Evolutionary conservation across 2,888 invertebrate species (phyloP), one percentile per base, ranked within the genome.

Genomic region (Drosophila mayaguana): DNA sequence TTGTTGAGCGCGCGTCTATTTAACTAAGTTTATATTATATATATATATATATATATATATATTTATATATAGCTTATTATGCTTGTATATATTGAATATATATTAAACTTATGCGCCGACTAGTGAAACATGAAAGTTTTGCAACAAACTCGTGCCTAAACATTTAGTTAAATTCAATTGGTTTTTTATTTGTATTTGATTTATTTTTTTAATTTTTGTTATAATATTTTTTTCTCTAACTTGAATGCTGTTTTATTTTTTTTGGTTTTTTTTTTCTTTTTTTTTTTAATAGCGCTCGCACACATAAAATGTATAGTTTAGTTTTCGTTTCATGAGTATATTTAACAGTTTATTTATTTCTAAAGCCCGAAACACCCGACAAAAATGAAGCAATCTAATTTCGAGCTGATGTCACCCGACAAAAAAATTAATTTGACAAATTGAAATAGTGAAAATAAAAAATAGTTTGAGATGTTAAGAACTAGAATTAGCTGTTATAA

Each of bases 121-220:
- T 57, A 64, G 68, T 81, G 78, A 83, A 86, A 81, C 81, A 80
- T 67, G 80, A 81, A 79, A 66, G 67, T 73, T 50, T 71, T 75
- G 71, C 78, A 84, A 74, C 81, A 72, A 61, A 71, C 57, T 57
- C 72, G 72, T 83, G 84, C 66, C 78, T 87, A 83, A 73, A 80
- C 74, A 80, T 78, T 87, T 72, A 66, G 48, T 80, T 80, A 72
- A 87, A 76, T 87, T 80, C 74, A 74, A 74, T 78, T 77, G 46
- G 63, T 55, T 53, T 75, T 48, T 54, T 57, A 51, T 46, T 72
- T 45, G 45, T 45, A 65, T 66, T 55, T 66, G 14, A 38, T 32
- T 50, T 45, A 53, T 45, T 61, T 50, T 57, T 34, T 18, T n/a
- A 20, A 32, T 50, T 12, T 32, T 6, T 38, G 12, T 2, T 32